Evolutionary conservation across 1,140 invertebrate species (phyloP).

Genomic region (Drosophila malerkotliana): DNA sequence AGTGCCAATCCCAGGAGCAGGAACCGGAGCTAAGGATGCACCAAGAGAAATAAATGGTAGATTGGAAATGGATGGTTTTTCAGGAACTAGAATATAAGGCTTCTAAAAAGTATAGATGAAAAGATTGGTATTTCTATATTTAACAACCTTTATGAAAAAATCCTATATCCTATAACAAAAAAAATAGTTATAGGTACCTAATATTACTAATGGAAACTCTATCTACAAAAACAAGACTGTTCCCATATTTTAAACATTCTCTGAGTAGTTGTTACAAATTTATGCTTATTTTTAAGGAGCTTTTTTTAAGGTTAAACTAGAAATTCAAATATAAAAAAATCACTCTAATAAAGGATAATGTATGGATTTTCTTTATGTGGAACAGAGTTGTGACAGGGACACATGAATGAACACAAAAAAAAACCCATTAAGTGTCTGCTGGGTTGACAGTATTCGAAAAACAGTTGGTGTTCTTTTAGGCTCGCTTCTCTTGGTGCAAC

Average conservation of each 20-base stretch:
- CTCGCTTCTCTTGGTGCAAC: neutral
- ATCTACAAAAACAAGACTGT: too few relatives aligned
- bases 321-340: neutral
- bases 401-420: conserved; percentile 47
- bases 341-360: neutral
- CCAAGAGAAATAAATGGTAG: neutral
- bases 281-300: too few relatives aligned
- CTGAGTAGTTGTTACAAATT: too few relatives aligned
- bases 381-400: conserved; percentile 26
- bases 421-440: conserved; percentile 78
- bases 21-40: conserved; percentile 38
- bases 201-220: too few relatives aligned
- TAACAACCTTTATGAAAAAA: too few relatives aligned
- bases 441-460: conserved; percentile 76
- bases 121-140: too few relatives aligned
- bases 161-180: too few relatives aligned
- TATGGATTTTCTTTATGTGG: conserved; percentile 3
- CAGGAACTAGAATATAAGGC: too few relatives aligned
- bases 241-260: too few relatives aligned
- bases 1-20: conserved; percentile 54
- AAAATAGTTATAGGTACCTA: too few relatives aligned
- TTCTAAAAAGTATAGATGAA: too few relatives aligned
- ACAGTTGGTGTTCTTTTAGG: conserved; percentile 51
- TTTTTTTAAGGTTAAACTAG: neutral
- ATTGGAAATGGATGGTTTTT: too few relatives aligned